A percentile compares a stretch with the other conserved stretches of the same genome.
phyloP scores from a whole-genome alignment of 2,888 invertebrate species.

The Choreutis nemorana region DNA sequence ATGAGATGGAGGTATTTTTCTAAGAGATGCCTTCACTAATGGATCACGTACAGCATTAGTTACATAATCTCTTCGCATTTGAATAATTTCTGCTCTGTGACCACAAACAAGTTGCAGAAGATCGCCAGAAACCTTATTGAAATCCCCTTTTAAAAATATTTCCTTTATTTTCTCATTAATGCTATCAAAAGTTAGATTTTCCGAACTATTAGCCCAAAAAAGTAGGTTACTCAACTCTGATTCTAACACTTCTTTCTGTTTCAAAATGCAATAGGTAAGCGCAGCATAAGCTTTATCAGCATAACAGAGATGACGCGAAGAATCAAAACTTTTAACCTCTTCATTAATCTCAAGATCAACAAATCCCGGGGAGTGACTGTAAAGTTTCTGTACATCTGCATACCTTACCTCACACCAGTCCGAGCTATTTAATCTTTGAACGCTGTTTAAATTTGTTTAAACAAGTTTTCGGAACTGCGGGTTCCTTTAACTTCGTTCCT shows the following conservation, averaged over 20 bases:
- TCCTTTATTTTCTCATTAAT: constrained; percentile 7
- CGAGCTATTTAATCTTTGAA: constrained; percentile 6
- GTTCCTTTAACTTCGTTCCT: constrained; percentile 10
- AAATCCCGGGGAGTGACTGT: constrained; percentile 11
- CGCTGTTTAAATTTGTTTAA: constrained; percentile 8
- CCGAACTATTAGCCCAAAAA: constrained; percentile 3
- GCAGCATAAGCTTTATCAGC: constrained; percentile 14
- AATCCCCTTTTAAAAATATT: constrained; percentile 7
- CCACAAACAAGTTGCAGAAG: constrained; percentile 11
- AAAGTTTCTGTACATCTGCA: constrained; percentile 9
- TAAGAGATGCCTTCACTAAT: constrained; percentile 6
- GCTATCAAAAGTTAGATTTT: no score
- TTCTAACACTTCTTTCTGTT: constrained; percentile 13
- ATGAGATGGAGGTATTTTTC: constrained; percentile 7
- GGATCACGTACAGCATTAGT: constrained; percentile 9
- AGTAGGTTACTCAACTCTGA: constrained; percentile 7
- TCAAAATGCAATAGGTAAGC: constrained; percentile 12
- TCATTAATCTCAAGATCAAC: constrained; percentile 12
- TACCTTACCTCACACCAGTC: constrained; percentile 10
- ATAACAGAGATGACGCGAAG: constrained; percentile 8
- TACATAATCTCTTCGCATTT: constrained; percentile 9
- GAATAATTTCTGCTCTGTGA: constrained; percentile 10
- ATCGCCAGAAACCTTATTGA: constrained; percentile 7
- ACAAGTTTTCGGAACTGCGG: constrained; percentile 8
- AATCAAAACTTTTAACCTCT: constrained; percentile 13